Evolutionary conservation across 2,888 invertebrate genomes (phyloP).

Genomic region (Leptogaster cylindrica): DNA sequence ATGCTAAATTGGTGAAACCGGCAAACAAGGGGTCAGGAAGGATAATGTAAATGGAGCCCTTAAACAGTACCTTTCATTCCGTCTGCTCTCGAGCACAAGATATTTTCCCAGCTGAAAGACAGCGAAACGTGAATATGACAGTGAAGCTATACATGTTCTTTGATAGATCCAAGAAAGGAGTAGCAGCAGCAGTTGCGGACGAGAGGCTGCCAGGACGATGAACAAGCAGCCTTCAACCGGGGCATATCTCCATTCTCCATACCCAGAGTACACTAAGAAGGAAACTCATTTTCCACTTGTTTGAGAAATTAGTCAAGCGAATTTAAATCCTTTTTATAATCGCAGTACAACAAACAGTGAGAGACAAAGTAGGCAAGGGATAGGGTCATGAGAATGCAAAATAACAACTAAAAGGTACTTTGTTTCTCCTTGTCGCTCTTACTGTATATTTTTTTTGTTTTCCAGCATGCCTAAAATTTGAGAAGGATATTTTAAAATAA

Average conservation of each 20-base stretch:
- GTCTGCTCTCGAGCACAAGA: too few relatives aligned
- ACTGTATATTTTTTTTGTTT: too few relatives aligned
- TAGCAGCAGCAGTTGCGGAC: background rate
- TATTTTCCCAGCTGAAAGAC: background rate
- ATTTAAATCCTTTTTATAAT: slow-evolving; percentile 40
- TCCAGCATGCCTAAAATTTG: too few relatives aligned
- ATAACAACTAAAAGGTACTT: slow-evolving; percentile 3
- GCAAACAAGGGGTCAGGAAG: background rate
- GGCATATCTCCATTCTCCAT: background rate
- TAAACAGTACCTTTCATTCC: too few relatives aligned
- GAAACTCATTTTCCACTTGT: slow-evolving; percentile 47
- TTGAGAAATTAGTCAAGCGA: slow-evolving; percentile 42
- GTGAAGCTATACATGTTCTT: background rate
- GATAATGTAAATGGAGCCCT: background rate
- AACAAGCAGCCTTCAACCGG: background rate
- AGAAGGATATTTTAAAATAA: too few relatives aligned
- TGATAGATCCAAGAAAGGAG: background rate
- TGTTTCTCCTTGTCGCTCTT: too few relatives aligned
- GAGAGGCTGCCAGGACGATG: background rate
- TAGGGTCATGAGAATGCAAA: slow-evolving; percentile 14
- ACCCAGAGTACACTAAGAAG: slow-evolving; percentile 39
- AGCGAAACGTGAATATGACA: slow-evolving; percentile 13
- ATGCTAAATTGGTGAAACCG: background rate
- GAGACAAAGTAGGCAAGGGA: background rate
- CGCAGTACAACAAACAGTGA: slow-evolving; percentile 29